A percentile compares a stretch with the other conserved stretches of the same genome.
Conservation (phyloP, 2,888 invertebrate genomes). For the Mesochorus sp. region DNA sequence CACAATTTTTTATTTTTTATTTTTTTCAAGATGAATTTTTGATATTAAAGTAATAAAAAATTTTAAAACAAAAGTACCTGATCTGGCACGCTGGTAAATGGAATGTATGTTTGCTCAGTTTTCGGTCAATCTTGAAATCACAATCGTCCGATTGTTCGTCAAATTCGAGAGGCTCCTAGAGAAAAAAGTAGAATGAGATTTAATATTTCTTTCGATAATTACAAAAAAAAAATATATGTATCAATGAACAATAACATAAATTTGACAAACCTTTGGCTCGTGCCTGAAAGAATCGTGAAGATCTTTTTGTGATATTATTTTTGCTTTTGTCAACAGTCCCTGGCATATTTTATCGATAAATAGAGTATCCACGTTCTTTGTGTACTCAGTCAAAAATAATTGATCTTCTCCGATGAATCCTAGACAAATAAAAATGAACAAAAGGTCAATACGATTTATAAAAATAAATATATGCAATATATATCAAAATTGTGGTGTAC, state of each 20-base stretch:
- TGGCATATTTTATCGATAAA: conserved; percentile 91
- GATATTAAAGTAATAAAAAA: neutral
- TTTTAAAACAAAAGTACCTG: conserved; percentile 78
- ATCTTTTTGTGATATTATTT: conserved; percentile 90
- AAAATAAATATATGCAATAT: neutral
- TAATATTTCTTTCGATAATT: neutral
- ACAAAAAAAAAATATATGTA: too few species aligned
- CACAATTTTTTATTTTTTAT: conserved; percentile 34
- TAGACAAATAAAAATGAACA: conserved; percentile 47
- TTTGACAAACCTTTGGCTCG: conserved; percentile 78
- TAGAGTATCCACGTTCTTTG: conserved; percentile 88
- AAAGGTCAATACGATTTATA: neutral
- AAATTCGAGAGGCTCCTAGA: conserved; percentile 66
- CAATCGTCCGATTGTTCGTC: conserved; percentile 63
- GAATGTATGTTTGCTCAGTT: conserved; percentile 78
- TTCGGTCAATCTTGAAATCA: conserved; percentile 68
- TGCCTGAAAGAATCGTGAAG: conserved; percentile 87
- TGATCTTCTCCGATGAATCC: conserved; percentile 85
- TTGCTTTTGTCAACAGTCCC: conserved; percentile 87
- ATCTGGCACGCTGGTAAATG: conserved; percentile 83
- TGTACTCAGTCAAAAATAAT: conserved; percentile 86
- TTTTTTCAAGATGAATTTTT: neutral
- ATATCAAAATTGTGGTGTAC: too few species aligned
- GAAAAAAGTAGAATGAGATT: conserved; percentile 30
- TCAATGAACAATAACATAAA: too few species aligned